Evolutionary conservation across 2,797 vertebrate species (phyloP), one percentile per base, ranked within the genome.

Genomic region (Crax fasciolata): DNA sequence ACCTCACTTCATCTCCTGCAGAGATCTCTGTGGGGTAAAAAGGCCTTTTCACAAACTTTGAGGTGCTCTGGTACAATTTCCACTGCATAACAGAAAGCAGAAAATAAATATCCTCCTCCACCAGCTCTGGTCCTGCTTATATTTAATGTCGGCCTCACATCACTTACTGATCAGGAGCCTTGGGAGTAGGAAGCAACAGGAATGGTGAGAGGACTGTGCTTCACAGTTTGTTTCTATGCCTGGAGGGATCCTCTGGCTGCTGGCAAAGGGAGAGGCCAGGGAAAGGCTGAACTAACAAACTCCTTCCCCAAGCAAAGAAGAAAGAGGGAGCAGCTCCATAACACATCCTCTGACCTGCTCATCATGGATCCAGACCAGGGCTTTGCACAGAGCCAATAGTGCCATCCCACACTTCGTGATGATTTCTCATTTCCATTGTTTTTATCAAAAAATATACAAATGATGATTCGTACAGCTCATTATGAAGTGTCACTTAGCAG

Each of bases 301-400:
- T 38, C 7, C 11, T 8, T 67, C 18, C 18, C 39, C 24, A 12
- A 39, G 13, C 0, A 1, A 66, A 32, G 18, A 49, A 19, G 5
- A 21, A 5, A 9, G 3, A 1, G 0, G 25, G 25, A 39, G 4
- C 16, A 61, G 28, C 55, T n/a, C 6, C 1, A 0, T 18, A 51
- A 32, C 5, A 1, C 10, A 18, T 46, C 55, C 24, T 83, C 35
- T 9, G 1, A 7, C 6, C 44, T 13, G 4, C 13, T 70, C 32
- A 49, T 1, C 0, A 9, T 19, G 35, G 39, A 13, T 62, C 43
- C 43, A 38, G 10, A 6, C 25, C 66, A 54, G 43, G 49, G 44
- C 28, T 86, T 79, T 38, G 11, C 38, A 48, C 41, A 18, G 8
- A 52, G 28, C 2, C 2, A 19, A 5, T 21, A 23, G 20, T 1